phyloP scores from a whole-genome alignment of 2,888 invertebrate genomes.

The Lagria hirta region DNA sequence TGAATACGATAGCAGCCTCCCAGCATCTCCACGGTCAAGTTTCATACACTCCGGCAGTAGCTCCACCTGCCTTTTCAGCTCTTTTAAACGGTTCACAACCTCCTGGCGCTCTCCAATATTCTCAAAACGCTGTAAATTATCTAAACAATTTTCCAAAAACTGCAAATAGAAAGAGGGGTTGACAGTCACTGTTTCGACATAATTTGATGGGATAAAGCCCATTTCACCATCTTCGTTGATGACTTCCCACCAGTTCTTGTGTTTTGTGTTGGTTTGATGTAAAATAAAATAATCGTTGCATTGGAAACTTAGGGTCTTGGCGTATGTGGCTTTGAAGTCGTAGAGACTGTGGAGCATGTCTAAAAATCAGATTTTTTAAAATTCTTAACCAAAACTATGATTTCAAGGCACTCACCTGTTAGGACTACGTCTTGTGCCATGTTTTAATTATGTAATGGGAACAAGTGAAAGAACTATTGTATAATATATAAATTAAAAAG shows the following conservation, averaged over 20 bases:
- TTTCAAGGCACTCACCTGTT: constrained; percentile 34
- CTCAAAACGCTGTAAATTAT: constrained; percentile 45
- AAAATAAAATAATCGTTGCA: constrained; percentile 80
- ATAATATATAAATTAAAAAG: constrained; percentile 20
- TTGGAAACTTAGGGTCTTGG: constrained; percentile 79
- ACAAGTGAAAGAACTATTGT: constrained; percentile 22
- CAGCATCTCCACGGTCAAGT: constrained; percentile 42
- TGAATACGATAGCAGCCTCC: constrained; percentile 44
- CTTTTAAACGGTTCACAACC: constrained; percentile 61
- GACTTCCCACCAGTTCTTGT: constrained; percentile 88
- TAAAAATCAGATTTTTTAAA: constrained; percentile 29
- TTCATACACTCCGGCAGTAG: constrained; percentile 41
- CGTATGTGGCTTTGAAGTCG: constrained; percentile 80
- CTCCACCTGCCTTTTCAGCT: constrained; percentile 66
- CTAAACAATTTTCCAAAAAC: constrained; percentile 72
- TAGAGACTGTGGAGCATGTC: constrained; percentile 84
- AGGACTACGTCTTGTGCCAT: constrained; percentile 38
- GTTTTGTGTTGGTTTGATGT: constrained; percentile 76
- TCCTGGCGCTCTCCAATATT: constrained; percentile 61
- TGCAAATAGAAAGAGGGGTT: constrained; percentile 69
- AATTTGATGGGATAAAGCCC: constrained; percentile 86
- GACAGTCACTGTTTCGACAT: constrained; percentile 78
- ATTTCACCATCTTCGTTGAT: constrained; percentile 79
- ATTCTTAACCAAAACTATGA: background rate
- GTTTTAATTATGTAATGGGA: constrained; percentile 14